These are phyloP conservation scores for Pantherophis vulpinus DNA, from an alignment of 2,797 vertebrate species.

Conservation along the genomic window DNA sequence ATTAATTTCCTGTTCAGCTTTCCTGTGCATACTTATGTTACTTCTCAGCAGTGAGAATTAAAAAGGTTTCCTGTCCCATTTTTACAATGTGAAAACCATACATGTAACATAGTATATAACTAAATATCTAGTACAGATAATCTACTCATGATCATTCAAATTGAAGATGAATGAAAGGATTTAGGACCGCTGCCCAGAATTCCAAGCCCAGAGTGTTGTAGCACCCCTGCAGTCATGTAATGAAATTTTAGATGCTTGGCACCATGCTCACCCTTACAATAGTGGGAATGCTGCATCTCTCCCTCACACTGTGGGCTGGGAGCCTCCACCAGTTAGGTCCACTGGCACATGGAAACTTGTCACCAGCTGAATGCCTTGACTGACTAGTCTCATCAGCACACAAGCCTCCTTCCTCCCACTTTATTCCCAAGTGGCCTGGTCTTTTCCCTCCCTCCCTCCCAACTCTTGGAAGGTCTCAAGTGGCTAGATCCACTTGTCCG, in stretches of 20 bases:
- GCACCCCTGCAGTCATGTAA: too few relatives aligned
- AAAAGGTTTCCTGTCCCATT: neutral
- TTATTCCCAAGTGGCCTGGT: neutral
- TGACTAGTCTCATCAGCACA: neutral
- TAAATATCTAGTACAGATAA: neutral
- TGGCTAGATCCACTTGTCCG: neutral
- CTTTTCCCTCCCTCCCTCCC: too few relatives aligned
- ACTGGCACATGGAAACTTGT: neutral
- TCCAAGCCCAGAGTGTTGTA: neutral
- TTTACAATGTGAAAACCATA: neutral
- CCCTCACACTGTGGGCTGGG: neutral
- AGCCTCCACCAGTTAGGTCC: neutral
- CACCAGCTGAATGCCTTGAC: neutral
- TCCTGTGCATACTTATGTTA: neutral
- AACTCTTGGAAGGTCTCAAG: neutral
- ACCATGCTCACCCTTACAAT: neutral
- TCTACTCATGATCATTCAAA: neutral
- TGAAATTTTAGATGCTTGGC: too few relatives aligned
- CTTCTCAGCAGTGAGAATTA: neutral
- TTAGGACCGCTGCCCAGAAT: neutral
- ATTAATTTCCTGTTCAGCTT: neutral
- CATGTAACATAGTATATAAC: neutral
- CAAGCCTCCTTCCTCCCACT: neutral
- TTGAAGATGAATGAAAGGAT: neutral
- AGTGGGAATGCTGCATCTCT: neutral